Percentiles rank a stretch among this genome's conserved stretches.
These are phyloP conservation scores for Hippopotamyrus pictus DNA, from an alignment of 2,797 vertebrate species.

Conservation along the genomic window DNA sequence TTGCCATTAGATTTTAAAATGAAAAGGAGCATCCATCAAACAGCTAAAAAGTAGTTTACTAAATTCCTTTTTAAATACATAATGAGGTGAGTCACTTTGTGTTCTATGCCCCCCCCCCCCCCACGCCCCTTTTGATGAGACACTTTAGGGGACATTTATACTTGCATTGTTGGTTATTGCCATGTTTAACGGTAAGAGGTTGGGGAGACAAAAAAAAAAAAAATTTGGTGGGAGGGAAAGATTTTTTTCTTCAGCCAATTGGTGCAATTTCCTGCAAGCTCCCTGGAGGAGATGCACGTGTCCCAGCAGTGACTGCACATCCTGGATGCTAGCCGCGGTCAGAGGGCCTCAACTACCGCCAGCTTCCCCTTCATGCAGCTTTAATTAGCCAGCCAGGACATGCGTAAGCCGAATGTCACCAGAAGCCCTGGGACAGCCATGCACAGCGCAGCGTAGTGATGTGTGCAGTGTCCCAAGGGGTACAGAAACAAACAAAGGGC, in stretches of 20 bases:
- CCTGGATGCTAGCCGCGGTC: neutral
- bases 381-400: neutral
- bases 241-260: neutral
- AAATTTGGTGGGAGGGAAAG: neutral
- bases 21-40: neutral
- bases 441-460: neutral
- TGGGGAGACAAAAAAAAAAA: neutral
- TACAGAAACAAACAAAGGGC: neutral
- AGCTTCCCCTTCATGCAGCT: conserved; percentile 13
- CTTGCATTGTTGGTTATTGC: neutral
- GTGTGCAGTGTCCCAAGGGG: neutral
- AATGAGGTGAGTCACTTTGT: conserved; percentile 10
- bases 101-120: neutral
- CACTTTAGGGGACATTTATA: neutral
- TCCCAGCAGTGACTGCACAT: neutral
- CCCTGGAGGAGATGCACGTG: neutral
- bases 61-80: conserved; percentile 7
- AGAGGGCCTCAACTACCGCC: neutral
- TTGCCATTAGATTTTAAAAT: neutral
- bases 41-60: neutral
- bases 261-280: neutral
- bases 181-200: neutral
- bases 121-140: neutral
- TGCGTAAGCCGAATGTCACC: conserved; percentile 9
- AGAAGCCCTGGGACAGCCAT: neutral